phyloP scores from a whole-genome alignment of 2,888 invertebrate species.

The Calameuta pallipes region DNA sequence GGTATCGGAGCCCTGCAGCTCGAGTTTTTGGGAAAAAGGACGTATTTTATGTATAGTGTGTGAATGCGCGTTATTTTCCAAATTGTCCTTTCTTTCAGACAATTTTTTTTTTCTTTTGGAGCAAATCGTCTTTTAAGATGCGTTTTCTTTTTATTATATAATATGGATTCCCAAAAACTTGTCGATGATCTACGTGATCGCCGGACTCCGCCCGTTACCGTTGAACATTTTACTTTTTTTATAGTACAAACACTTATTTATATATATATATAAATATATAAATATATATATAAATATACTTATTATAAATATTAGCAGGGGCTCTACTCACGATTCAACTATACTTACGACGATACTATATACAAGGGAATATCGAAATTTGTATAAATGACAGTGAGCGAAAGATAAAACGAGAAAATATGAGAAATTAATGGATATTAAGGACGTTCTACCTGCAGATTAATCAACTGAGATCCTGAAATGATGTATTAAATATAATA shows the following conservation, averaged over 20 bases:
- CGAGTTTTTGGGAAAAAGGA: constrained; percentile 26
- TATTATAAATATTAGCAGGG: constrained; percentile 49
- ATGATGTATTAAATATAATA: too few species aligned
- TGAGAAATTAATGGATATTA: neutral
- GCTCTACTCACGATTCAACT: constrained; percentile 65
- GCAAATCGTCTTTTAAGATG: neutral
- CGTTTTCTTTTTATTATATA: neutral
- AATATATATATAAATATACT: constrained; percentile 26
- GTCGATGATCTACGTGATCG: neutral
- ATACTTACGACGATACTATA: constrained; percentile 40
- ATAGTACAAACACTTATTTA: constrained; percentile 65
- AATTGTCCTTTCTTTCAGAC: neutral
- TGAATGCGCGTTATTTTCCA: neutral
- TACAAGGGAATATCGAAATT: constrained; percentile 23
- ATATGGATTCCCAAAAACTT: neutral
- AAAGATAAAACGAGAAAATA: constrained; percentile 5
- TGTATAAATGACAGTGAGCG: constrained; percentile 21
- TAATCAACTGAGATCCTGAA: too few species aligned
- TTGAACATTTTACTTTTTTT: constrained; percentile 56
- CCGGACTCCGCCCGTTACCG: neutral
- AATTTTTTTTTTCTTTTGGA: neutral
- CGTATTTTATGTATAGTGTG: neutral
- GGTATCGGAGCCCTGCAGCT: constrained; percentile 21
- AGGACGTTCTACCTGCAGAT: too few species aligned
- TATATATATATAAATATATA: constrained; percentile 54